A percentile compares a stretch with the other conserved stretches of the same genome.
Conservation (phyloP, 2,888 invertebrate species). For the Idaea straminata region DNA sequence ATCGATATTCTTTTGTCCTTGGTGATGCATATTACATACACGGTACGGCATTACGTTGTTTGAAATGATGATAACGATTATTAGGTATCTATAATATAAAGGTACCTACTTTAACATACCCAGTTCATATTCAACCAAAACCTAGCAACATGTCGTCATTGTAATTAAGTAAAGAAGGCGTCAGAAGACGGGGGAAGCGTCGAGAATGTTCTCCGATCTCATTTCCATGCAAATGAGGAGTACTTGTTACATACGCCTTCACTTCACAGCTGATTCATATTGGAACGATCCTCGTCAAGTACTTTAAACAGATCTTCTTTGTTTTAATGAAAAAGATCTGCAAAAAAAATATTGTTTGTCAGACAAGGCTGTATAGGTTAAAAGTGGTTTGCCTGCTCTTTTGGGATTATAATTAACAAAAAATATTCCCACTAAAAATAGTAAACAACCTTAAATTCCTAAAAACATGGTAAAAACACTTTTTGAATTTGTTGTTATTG, state of each 20-base stretch:
- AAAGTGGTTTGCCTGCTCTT: too few relatives aligned
- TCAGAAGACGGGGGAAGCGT: conserved; percentile 62
- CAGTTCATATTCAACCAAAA: conserved; percentile 37
- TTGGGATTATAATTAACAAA: too few relatives aligned
- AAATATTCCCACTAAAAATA: too few relatives aligned
- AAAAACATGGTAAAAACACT: too few relatives aligned
- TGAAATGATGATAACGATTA: too few relatives aligned
- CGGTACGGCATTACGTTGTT: too few relatives aligned
- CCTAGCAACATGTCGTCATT: conserved; percentile 58
- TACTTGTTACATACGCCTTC: conserved; percentile 57
- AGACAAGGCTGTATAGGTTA: too few relatives aligned
- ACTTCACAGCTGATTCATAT: conserved; percentile 28
- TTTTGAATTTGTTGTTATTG: too few relatives aligned
- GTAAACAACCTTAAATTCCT: too few relatives aligned
- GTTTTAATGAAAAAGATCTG: not conserved
- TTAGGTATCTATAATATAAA: too few relatives aligned
- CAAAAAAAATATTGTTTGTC: not conserved
- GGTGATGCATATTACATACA: too few relatives aligned
- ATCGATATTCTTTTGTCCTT: too few relatives aligned
- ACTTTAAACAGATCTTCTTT: not conserved
- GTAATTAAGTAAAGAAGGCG: conserved; percentile 76
- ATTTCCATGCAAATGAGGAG: conserved; percentile 78
- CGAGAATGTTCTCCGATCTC: conserved; percentile 71
- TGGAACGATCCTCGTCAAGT: not conserved
- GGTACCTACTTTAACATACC: conserved; percentile 5